These are phyloP conservation scores for Coranthus polyacanthus DNA, from an alignment of 2,797 vertebrate species.

Conservation along the genomic window DNA sequence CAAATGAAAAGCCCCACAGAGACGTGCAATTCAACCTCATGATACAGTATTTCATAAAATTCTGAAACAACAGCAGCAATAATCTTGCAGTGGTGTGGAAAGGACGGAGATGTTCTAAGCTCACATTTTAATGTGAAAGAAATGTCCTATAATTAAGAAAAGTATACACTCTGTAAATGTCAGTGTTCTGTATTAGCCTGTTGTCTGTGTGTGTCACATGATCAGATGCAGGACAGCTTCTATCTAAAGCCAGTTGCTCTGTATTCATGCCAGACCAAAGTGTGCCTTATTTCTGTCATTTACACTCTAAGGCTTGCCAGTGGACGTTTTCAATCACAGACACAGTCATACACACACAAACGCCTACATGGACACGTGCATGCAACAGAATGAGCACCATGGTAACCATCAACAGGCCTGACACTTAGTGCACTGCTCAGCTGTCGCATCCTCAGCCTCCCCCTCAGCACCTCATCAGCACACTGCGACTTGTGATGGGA, in stretches of 20 bases:
- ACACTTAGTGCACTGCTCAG: conserved; percentile 70
- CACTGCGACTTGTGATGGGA: conserved; percentile 42
- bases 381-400: conserved; percentile 75
- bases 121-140: background rate
- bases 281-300: background rate
- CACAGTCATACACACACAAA: conserved; percentile 1
- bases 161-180: no score
- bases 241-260: background rate
- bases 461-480: conserved; percentile 58
- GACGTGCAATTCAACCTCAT: no score
- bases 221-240: background rate
- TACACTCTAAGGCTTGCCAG: background rate
- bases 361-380: conserved; percentile 55
- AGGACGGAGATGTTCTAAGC: no score
- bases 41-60: no score
- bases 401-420: conserved; percentile 75
- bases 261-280: background rate
- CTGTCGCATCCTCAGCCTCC: conserved; percentile 69
- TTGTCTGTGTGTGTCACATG: no score
- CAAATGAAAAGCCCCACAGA: no score
- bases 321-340: background rate
- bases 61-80: no score
- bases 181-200: no score
- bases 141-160: no score
- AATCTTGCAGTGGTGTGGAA: no score